Conservation (phyloP, 2,797 vertebrate genomes). For the Trachurus trachurus region DNA sequence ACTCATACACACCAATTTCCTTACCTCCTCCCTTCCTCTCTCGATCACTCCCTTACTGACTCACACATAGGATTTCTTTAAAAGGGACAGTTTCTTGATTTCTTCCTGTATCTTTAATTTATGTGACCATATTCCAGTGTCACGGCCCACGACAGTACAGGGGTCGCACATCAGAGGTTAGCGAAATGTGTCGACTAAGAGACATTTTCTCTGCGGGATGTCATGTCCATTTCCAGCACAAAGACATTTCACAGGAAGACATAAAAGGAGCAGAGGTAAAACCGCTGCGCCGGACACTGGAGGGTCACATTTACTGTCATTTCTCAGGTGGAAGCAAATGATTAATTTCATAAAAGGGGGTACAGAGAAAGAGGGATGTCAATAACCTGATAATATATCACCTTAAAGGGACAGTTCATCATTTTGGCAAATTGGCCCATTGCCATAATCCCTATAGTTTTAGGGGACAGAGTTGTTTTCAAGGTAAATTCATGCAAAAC, state of each 20-base stretch:
- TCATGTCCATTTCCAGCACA: constrained; percentile 74
- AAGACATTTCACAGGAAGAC: constrained; percentile 72
- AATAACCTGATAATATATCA: neutral
- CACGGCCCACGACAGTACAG: neutral
- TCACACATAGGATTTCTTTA: neutral
- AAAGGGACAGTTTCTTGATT: neutral
- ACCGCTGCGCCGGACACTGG: neutral
- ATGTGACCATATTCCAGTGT: constrained; percentile 12
- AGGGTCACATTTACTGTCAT: constrained; percentile 8
- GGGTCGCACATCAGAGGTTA: constrained; percentile 47
- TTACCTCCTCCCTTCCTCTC: constrained; percentile 12
- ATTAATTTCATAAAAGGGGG: constrained; percentile 5
- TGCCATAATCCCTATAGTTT: too few relatives aligned
- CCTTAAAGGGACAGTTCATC: too few relatives aligned
- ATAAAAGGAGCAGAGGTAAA: constrained; percentile 44
- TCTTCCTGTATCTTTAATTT: neutral
- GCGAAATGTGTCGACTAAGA: constrained; percentile 67
- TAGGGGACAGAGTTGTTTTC: too few relatives aligned
- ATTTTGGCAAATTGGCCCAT: too few relatives aligned
- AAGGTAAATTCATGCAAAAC: too few relatives aligned
- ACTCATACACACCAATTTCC: constrained; percentile 8
- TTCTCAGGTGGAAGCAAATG: constrained; percentile 22
- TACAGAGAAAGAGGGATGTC: neutral
- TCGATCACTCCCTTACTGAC: neutral
- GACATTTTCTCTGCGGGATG: constrained; percentile 74